Evolutionary conservation across 2,113 vertebrate species (phyloP), one percentile per base, ranked within the genome.

Genomic region (Dolichallabes microphthalmus): DNA sequence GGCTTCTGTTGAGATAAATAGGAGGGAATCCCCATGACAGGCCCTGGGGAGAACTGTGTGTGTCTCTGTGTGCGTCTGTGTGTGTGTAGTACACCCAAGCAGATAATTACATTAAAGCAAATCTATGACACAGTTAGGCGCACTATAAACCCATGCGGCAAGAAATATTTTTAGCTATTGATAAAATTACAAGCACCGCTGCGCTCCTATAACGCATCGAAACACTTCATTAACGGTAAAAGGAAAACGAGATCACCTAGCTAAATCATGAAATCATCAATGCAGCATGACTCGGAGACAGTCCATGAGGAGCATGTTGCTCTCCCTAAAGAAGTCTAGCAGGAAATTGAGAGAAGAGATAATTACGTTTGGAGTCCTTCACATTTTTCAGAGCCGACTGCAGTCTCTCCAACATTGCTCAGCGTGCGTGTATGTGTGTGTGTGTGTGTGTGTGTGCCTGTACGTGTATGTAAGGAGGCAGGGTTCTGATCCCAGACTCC

Each of bases 311-410:
- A 61, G 78, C 68, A 20, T 74, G 85, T 80, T 80, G 77, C 77
- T 80, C 30, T 22, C 45, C 35, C 14, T 52, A 80, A 30, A 75
- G 66, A 25, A 69, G 53, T 55, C 30, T 45, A 39, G 50, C 27
- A 76, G 61, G 14, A 75, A 81, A 76, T 57, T 32, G 78, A 71
- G 50, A 68, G 30, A 77, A 60, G 52, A 57, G 19, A 82, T 87
- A 89, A 63, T 89, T 89, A 91, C 89, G 88, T 88, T 87, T 91
- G 68, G 90, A 89, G 83, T 90, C 87, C 90, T 91, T 91, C 80
- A 89, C 85, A 87, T 87, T 88, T 90, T 89, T 89, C 83, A 91
- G 77, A 50, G 89, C 90, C 82, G 90, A 89, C 86, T 91, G 87
- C 88, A 91, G 90, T 81, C 89, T 86, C 85, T 90, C 88, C 88